phyloP scores from a whole-genome alignment of 2,113 vertebrate species.

The Hirundichthys speculiger region DNA sequence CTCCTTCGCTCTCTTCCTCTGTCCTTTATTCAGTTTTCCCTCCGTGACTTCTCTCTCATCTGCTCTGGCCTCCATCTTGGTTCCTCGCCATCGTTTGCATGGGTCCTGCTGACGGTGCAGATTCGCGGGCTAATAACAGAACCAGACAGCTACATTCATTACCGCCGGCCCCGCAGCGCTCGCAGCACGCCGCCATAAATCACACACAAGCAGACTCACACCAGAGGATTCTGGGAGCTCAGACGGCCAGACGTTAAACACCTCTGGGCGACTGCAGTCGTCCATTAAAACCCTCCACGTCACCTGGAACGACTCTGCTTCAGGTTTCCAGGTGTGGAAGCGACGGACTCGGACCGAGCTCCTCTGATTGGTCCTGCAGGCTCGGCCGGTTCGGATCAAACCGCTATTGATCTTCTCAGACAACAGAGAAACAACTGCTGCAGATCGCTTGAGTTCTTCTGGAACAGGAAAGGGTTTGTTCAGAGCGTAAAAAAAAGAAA shows the following conservation, averaged over 20 bases:
- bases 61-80: neutral
- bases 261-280: slow-evolving; percentile 24
- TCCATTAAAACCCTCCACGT: neutral
- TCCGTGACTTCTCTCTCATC: neutral
- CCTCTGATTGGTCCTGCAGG: too few species aligned
- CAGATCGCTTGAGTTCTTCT: too few species aligned
- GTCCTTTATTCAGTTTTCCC: neutral
- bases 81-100: neutral
- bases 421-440: too few species aligned
- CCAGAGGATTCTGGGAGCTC: slow-evolving; percentile 5
- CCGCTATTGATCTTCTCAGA: too few species aligned
- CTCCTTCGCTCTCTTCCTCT: neutral
- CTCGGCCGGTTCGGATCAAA: too few species aligned
- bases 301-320: too few species aligned
- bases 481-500: too few species aligned
- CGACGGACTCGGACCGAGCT: too few species aligned
- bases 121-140: slow-evolving; percentile 42
- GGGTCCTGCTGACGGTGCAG: slow-evolving; percentile 47
- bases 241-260: slow-evolving; percentile 38
- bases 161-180: slow-evolving; percentile 31
- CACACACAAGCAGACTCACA: slow-evolving; percentile 10
- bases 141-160: slow-evolving; percentile 48
- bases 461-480: too few species aligned
- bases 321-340: too few species aligned
- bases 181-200: slow-evolving; percentile 10